Percentiles rank a stretch among this genome's conserved stretches.
These are phyloP conservation scores for Galeopterus variegatus DNA, from an alignment of 2,113 vertebrate species.

Conservation along the genomic window DNA sequence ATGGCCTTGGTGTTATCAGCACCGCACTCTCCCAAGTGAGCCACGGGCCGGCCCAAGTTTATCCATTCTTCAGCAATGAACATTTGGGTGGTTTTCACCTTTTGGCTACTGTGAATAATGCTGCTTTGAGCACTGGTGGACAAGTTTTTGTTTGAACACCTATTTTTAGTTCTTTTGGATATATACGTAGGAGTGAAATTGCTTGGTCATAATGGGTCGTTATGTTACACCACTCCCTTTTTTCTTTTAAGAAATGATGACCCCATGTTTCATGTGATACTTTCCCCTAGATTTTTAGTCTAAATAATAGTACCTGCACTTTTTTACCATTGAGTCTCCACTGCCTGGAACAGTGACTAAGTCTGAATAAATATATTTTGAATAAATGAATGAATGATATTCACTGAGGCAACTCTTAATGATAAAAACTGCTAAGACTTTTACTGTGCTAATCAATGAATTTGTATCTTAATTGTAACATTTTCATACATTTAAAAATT, in stretches of 20 bases:
- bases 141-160: neutral
- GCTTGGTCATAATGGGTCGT: neutral
- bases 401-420: neutral
- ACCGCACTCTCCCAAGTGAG: no score
- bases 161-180: neutral
- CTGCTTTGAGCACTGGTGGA: fast-evolving
- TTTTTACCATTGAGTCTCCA: neutral
- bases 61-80: no score
- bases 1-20: no score
- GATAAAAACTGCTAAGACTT: neutral
- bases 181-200: neutral
- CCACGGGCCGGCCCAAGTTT: no score
- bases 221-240: neutral
- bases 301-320: neutral
- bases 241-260: neutral
- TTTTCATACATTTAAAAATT: neutral
- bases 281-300: neutral
- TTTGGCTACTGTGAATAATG: neutral
- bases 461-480: neutral
- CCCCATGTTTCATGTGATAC: neutral
- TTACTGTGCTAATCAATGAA: no score
- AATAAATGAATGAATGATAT: neutral
- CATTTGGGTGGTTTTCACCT: neutral
- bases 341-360: neutral
- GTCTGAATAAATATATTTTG: neutral